These are phyloP conservation scores for Marmota flaviventris DNA, from an alignment of 2,113 vertebrate genomes.

Conservation along the genomic window DNA sequence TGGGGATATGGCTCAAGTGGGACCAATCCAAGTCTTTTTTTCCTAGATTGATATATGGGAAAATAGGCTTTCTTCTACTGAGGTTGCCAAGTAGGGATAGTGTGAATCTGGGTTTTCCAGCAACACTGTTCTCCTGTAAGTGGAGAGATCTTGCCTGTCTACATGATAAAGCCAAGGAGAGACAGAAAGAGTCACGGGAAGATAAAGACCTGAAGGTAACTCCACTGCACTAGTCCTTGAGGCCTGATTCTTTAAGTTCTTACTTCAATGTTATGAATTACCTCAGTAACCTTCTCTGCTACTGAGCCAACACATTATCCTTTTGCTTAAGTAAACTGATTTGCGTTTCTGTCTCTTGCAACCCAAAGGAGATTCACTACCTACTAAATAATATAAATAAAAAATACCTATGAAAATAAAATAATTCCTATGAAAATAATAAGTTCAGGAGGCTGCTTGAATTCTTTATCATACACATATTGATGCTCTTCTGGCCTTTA, in stretches of 20 bases:
- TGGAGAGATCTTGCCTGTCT: not conserved
- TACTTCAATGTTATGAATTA: not conserved
- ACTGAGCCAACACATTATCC: not conserved
- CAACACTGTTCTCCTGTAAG: not conserved
- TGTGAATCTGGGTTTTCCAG: not conserved
- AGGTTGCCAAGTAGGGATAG: not conserved
- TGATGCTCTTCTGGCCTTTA: not conserved
- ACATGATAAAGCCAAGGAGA: not conserved
- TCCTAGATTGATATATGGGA: not conserved
- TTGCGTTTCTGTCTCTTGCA: conserved; percentile 23
- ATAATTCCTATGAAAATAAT: not conserved
- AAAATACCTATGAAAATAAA: not conserved
- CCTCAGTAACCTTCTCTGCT: not conserved
- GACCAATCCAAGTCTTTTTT: not conserved
- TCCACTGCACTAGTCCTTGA: not conserved
- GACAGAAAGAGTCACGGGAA: not conserved
- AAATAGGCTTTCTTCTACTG: not conserved
- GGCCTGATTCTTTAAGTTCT: not conserved
- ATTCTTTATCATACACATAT: not conserved
- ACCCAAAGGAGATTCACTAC: not conserved
- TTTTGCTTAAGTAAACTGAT: conserved; percentile 19
- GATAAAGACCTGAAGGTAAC: conserved; percentile 4
- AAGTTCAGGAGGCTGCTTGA: not conserved
- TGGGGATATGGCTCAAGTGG: not conserved
- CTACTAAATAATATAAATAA: not conserved